A percentile compares a stretch with the other conserved stretches of the same genome.
Evolutionary conservation across 2,113 vertebrate genomes (phyloP).

Genomic region (Pyrgilauda ruficollis): DNA sequence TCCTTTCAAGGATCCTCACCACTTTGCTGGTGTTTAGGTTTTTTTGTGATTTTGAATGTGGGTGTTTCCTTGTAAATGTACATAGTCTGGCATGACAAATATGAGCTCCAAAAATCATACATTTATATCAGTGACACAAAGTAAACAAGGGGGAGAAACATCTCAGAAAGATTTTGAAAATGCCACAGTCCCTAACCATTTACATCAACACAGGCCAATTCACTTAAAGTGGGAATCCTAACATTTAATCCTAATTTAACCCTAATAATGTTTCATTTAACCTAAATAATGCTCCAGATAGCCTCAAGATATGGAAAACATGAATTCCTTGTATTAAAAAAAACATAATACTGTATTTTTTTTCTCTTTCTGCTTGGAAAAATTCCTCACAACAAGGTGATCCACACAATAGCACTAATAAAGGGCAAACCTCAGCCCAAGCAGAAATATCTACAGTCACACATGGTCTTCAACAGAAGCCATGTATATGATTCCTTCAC

Average conservation of each 20-base stretch:
- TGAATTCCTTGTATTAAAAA: neutral
- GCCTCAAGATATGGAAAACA: neutral
- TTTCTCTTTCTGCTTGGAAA: neutral
- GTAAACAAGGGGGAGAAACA: neutral
- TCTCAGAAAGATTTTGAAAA: neutral
- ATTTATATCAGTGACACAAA: neutral
- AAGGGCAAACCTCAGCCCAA: neutral
- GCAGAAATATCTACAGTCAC: neutral
- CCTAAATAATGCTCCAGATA: neutral
- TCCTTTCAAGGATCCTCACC: neutral
- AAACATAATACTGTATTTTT: neutral
- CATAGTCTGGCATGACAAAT: neutral
- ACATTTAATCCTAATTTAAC: neutral
- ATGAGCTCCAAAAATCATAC: neutral
- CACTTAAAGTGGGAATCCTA: neutral
- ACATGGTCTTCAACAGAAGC: neutral
- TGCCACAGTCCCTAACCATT: neutral
- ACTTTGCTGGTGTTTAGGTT: neutral
- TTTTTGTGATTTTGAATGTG: neutral
- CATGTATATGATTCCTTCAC: neutral
- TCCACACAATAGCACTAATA: neutral
- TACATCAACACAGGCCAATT: neutral
- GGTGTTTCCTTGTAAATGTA: neutral
- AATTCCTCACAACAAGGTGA: neutral
- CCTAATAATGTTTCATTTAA: neutral